A percentile compares a stretch with the other conserved stretches of the same genome.
phyloP scores from a whole-genome alignment of 2,888 invertebrate genomes.

The Thera britannica region DNA sequence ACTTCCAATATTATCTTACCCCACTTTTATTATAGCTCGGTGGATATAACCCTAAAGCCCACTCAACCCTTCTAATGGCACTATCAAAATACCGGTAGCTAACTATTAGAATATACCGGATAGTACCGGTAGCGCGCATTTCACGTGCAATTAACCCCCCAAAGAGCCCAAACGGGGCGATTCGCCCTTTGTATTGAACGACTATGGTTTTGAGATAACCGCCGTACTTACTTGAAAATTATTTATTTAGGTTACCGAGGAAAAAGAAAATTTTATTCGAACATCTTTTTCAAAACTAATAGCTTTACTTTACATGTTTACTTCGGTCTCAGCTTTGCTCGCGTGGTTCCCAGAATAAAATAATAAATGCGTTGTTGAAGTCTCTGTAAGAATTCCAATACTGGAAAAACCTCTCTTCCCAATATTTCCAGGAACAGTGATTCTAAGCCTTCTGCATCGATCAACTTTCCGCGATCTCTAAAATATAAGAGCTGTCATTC shows the following conservation, averaged over 20 bases:
- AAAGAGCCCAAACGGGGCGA: constrained; percentile 22
- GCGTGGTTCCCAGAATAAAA: too few species aligned
- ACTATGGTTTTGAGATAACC: constrained; percentile 23
- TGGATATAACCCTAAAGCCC: constrained; percentile 20
- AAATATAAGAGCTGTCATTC: too few species aligned
- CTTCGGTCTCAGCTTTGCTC: too few species aligned
- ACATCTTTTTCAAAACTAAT: background rate
- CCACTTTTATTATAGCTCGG: constrained; percentile 22
- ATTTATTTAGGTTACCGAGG: constrained; percentile 17
- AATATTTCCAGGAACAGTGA: too few species aligned
- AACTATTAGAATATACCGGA: constrained; percentile 32
- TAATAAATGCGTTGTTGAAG: too few species aligned
- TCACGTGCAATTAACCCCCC: constrained; percentile 37
- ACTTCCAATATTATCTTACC: constrained; percentile 20
- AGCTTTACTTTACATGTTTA: too few species aligned
- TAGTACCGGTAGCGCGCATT: constrained; percentile 24
- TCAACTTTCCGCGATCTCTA: too few species aligned
- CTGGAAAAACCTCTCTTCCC: too few species aligned
- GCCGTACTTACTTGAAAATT: constrained; percentile 19
- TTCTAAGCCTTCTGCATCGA: too few species aligned
- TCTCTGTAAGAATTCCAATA: too few species aligned
- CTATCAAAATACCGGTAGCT: constrained; percentile 33
- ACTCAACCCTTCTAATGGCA: constrained; percentile 32
- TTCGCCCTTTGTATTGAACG: constrained; percentile 26
- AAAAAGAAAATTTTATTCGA: background rate